Evolutionary conservation across 2,888 invertebrate species (phyloP).

Genomic region (Toxonevra muliebris): DNA sequence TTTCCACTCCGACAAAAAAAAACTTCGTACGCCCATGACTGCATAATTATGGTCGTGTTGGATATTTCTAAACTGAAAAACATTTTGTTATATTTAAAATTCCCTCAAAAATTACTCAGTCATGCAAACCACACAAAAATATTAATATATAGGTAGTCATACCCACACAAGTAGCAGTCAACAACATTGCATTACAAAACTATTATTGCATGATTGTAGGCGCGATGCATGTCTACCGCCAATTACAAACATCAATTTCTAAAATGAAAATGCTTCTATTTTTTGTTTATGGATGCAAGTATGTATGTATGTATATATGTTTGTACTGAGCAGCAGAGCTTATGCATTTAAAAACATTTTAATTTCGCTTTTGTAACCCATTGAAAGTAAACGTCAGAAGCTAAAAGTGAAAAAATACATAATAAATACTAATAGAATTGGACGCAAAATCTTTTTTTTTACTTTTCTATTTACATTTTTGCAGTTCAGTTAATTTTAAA

Average conservation of each 20-base stretch:
- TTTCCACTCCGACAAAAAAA: background rate
- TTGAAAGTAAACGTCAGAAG: conserved; percentile 6
- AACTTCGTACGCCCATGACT: conserved; percentile 37
- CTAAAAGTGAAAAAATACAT: background rate
- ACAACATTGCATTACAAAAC: too few species aligned
- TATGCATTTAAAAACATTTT: conserved; percentile 15
- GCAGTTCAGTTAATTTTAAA: conserved; percentile 23
- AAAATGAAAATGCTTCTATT: conserved; percentile 2
- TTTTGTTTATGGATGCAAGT: too few species aligned
- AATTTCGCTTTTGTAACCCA: conserved; percentile 44
- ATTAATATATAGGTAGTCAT: background rate
- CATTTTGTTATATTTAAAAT: background rate
- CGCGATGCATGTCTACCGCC: conserved; percentile 49
- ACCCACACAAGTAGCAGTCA: background rate
- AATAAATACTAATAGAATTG: conserved; percentile 38
- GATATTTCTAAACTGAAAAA: background rate
- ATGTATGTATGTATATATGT: background rate
- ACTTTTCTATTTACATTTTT: conserved; percentile 19
- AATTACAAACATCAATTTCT: conserved; percentile 40
- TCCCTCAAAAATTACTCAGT: background rate
- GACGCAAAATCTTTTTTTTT: conserved; percentile 37
- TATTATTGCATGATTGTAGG: conserved; percentile 29
- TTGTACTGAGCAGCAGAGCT: background rate
- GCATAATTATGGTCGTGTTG: conserved; percentile 43
- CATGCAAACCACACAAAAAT: background rate